A percentile compares a stretch with the other conserved stretches of the same genome.
These are phyloP conservation scores for Sarcophaga bullata DNA, from an alignment of 1,140 invertebrate species.

Conservation along the genomic window DNA sequence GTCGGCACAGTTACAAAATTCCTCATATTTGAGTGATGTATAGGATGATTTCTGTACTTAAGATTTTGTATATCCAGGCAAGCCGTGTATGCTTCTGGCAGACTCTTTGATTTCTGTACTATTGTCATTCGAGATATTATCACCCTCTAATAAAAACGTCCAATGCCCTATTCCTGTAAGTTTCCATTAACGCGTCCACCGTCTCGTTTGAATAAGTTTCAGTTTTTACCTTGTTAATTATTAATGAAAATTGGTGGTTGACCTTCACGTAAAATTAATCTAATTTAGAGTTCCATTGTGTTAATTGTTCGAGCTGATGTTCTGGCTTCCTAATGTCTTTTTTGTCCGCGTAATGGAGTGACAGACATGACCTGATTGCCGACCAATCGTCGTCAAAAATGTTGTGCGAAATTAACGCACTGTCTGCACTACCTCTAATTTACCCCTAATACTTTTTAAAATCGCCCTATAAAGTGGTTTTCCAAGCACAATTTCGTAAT, in stretches of 20 bases:
- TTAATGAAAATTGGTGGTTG: neutral
- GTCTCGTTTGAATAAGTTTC: too few species aligned
- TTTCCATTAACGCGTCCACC: too few species aligned
- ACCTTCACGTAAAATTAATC: neutral
- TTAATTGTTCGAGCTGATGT: neutral
- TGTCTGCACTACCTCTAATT: neutral
- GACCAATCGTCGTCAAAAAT: neutral
- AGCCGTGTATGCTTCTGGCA: conserved; percentile 1
- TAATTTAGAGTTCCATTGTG: neutral
- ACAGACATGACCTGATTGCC: neutral
- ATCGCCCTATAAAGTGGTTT: too few species aligned
- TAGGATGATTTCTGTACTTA: too few species aligned
- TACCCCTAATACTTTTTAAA: neutral
- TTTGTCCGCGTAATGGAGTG: conserved; percentile 5
- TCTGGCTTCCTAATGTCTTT: neutral
- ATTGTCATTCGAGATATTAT: neutral
- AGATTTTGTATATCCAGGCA: neutral
- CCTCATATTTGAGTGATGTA: too few species aligned
- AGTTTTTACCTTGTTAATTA: too few species aligned
- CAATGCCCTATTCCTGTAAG: too few species aligned
- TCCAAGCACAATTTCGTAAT: too few species aligned
- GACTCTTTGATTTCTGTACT: neutral
- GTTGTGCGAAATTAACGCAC: neutral
- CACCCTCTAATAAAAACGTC: conserved; percentile 5
- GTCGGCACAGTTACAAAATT: too few species aligned